Evolutionary conservation across 2,113 vertebrate species (phyloP), one percentile per base, ranked within the genome.

Genomic region (Thomomys bottae): DNA sequence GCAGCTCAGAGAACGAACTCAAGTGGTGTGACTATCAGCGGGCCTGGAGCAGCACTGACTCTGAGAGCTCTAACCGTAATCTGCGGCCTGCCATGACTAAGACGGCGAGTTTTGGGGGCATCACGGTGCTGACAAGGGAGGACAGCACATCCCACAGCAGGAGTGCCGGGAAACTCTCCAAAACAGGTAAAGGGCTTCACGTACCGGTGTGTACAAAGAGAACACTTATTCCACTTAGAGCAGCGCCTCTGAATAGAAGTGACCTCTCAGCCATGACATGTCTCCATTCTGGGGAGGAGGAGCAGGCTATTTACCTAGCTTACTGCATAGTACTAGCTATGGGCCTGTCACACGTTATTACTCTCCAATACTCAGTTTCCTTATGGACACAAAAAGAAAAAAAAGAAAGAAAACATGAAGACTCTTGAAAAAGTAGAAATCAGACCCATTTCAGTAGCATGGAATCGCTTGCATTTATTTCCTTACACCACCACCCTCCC

Each of bases 31-130:
- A 99, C 93, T 98, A 98, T 94, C 98, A 99, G 79, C 97, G 98
- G 93, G 99, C 99, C 28, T 99, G 99, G 99, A 99, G 99, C 98
- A 99, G 99, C 98, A 99, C 99, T 0, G 99, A 99, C 94, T 99
- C 99, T 0, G 99, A 99, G 94, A 99, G 98, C 88, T 99, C 99
- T 76, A 98, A 97, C 95, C 98, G 98, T 40, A 97, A 98, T 70
- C 96, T 98, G 61, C 99, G 98, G 96, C 98, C 98, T 82, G 91
- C 97, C 97, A 98, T 98, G 92, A 97, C 98, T 34, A 98, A 98
- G 97, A 98, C 98, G 28, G 98, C 98, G 71, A 98, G 98, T 90
- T 98, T 98, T 80, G 98, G 98, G 89, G 98, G 98, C 94, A 98
- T 98, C 97, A 98, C 98, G 0, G 98, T 98, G 85, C 97, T 98